Conservation (phyloP, 1,140 invertebrate genomes). For the Bactericera cockerelli region DNA sequence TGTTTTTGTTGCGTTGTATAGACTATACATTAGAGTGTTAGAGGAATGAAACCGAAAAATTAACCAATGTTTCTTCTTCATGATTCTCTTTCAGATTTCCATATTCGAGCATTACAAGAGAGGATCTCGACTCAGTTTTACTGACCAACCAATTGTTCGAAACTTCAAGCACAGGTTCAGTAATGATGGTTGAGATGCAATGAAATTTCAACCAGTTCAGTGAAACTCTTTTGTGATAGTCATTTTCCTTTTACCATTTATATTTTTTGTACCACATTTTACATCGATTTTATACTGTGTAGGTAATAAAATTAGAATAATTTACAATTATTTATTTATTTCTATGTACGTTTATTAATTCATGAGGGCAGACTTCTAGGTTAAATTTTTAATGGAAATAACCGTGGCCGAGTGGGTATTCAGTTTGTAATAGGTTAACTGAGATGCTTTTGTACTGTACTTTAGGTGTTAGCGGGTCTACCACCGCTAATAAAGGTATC, state of each 20-base stretch:
- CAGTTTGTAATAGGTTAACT: no score
- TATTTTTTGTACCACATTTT: not conserved
- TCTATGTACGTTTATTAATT: no score
- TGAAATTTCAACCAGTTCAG: not conserved
- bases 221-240: not conserved
- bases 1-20: not conserved
- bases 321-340: no score
- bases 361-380: no score
- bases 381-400: no score
- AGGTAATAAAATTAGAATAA: not conserved
- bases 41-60: no score
- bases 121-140: not conserved
- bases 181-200: slow-evolving; percentile 5
- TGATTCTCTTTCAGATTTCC: slow-evolving; percentile 5
- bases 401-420: no score
- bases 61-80: no score
- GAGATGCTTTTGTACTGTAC: no score
- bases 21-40: not conserved
- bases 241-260: slow-evolving; percentile 4
- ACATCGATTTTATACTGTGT: not conserved
- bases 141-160: not conserved
- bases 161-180: not conserved
- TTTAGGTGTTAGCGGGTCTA: no score
- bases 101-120: slow-evolving; percentile 7
- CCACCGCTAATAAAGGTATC: no score